A percentile compares a stretch with the other conserved stretches of the same genome.
These are phyloP conservation scores for Cremastinae sp. DNA, from an alignment of 2,888 invertebrate species.

Conservation along the genomic window DNA sequence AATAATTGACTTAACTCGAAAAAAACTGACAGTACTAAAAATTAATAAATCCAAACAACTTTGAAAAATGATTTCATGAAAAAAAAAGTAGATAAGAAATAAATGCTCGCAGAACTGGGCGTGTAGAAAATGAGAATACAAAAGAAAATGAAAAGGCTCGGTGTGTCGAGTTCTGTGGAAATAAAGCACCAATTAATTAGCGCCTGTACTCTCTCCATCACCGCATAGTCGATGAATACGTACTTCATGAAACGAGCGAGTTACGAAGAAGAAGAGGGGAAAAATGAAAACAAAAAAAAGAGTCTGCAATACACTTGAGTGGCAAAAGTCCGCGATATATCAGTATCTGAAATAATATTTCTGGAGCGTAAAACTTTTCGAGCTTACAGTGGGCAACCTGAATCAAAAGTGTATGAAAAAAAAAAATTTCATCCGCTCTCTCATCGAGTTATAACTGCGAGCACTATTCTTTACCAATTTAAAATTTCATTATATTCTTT, in stretches of 20 bases:
- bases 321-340: background rate
- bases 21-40: too few species aligned
- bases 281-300: conserved; percentile 2
- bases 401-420: background rate
- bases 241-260: conserved; percentile 19
- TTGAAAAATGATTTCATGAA: too few species aligned
- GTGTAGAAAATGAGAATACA: too few species aligned
- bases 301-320: conserved; percentile 31
- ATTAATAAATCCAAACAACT: too few species aligned
- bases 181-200: conserved; percentile 60
- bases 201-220: conserved; percentile 2
- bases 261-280: conserved; percentile 11
- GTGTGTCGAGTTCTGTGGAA: conserved; percentile 41
- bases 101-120: background rate
- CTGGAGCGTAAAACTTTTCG: conserved; percentile 15
- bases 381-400: background rate
- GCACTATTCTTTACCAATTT: too few species aligned
- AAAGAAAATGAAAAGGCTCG: background rate
- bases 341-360: conserved; percentile 27
- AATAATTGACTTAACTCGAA: too few species aligned
- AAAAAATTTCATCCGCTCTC: background rate
- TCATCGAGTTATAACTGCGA: conserved; percentile 2
- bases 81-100: too few species aligned
- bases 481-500: too few species aligned
- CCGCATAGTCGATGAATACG: conserved; percentile 17